These are phyloP conservation scores for Leptocoma aspasia DNA, from an alignment of 2,113 vertebrate genomes.

Conservation along the genomic window DNA sequence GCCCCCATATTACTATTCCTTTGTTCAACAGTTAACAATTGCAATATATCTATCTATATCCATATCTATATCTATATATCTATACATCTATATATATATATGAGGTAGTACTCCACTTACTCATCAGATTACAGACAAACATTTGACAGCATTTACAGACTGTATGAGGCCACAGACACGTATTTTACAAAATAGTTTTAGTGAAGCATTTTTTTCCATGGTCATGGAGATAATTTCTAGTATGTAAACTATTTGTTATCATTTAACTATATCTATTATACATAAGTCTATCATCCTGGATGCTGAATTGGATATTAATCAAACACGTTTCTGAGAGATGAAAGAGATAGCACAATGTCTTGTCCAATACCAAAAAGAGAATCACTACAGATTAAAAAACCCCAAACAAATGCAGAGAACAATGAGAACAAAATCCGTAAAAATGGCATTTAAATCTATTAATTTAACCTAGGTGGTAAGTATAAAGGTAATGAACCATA, in stretches of 20 bases:
- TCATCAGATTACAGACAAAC: neutral
- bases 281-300: neutral
- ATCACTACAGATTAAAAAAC: neutral
- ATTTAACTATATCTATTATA: neutral
- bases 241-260: neutral
- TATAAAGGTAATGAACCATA: neutral
- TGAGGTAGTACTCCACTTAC: neutral
- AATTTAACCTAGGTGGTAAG: neutral
- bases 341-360: neutral
- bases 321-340: neutral
- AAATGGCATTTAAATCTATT: neutral
- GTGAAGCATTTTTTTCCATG: neutral
- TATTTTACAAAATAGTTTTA: neutral
- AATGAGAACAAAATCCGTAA: neutral
- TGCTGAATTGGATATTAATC: neutral
- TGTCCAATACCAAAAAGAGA: neutral
- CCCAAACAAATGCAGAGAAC: neutral
- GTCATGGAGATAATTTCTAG: neutral
- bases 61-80: neutral
- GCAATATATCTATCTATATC: neutral
- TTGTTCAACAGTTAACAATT: neutral
- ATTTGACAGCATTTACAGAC: neutral
- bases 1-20: neutral
- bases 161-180: neutral
- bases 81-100: no score